phyloP scores from a whole-genome alignment of 2,113 vertebrate species.

The Arizona elegans region DNA sequence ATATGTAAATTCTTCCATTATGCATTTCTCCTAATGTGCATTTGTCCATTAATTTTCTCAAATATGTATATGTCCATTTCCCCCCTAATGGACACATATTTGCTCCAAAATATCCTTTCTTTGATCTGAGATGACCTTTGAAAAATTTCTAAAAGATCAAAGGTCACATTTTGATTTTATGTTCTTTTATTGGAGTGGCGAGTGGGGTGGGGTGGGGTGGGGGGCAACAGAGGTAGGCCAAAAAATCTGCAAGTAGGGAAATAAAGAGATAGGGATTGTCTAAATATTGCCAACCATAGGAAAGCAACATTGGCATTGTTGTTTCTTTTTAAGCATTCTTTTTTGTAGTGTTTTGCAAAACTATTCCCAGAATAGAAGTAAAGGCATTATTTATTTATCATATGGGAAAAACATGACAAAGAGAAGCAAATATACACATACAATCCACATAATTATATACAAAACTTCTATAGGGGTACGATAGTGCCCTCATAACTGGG shows the following conservation, averaged over 20 bases:
- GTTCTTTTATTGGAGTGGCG: background rate
- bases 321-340: background rate
- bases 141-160: background rate
- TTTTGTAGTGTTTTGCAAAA: background rate
- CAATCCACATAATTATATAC: background rate
- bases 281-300: background rate
- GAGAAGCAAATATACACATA: background rate
- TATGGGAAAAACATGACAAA: background rate
- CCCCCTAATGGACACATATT: background rate
- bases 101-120: background rate
- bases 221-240: background rate
- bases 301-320: background rate
- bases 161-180: background rate
- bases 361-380: background rate
- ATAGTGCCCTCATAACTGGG: background rate
- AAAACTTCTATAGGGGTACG: background rate
- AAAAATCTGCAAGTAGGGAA: background rate
- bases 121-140: background rate
- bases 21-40: background rate
- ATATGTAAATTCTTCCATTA: background rate
- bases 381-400: background rate
- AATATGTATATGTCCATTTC: background rate
- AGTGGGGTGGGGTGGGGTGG: background rate
- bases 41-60: background rate
- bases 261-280: background rate